A percentile compares a stretch with the other conserved stretches of the same genome.
Evolutionary conservation across 2,888 invertebrate genomes (phyloP).

Genomic region (Acleris literana): DNA sequence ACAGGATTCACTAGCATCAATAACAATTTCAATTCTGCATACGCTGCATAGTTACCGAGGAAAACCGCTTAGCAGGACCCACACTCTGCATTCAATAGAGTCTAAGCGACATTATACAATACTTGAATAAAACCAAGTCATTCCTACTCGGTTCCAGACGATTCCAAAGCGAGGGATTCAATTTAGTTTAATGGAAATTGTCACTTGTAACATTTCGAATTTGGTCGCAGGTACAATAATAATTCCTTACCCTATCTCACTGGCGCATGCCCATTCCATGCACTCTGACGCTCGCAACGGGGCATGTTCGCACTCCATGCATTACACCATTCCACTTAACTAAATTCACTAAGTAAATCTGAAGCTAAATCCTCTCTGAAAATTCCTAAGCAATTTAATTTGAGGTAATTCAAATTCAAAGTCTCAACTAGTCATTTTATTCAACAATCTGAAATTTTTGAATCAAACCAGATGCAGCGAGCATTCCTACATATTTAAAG

Average conservation of each 20-base stretch:
- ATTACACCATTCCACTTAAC: conserved; percentile 7
- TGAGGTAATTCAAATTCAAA: background rate
- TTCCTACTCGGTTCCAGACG: background rate
- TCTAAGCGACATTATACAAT: conserved; percentile 1
- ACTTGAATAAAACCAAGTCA: background rate
- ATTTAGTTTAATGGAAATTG: background rate
- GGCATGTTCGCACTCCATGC: conserved; percentile 21
- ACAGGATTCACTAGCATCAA: conserved; percentile 1
- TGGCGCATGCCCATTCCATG: conserved; percentile 2
- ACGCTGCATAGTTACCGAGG: conserved; percentile 15
- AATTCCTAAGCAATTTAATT: too few species aligned
- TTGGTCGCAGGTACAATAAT: background rate
- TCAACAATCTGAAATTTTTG: too few species aligned
- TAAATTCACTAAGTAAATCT: background rate
- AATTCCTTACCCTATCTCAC: conserved; percentile 5
- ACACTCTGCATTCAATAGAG: background rate
- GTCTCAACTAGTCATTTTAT: background rate
- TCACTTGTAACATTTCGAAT: background rate
- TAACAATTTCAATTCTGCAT: conserved; percentile 28
- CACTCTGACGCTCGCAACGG: conserved; percentile 3
- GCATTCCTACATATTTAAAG: background rate
- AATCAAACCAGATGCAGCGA: too few species aligned
- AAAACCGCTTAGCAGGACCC: background rate
- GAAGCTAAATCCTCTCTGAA: too few species aligned
- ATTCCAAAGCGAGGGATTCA: background rate